A percentile compares a stretch with the other conserved stretches of the same genome.
These are phyloP conservation scores for Lepidurus arcticus DNA, from an alignment of 1,140 invertebrate genomes.

Conservation along the genomic window DNA sequence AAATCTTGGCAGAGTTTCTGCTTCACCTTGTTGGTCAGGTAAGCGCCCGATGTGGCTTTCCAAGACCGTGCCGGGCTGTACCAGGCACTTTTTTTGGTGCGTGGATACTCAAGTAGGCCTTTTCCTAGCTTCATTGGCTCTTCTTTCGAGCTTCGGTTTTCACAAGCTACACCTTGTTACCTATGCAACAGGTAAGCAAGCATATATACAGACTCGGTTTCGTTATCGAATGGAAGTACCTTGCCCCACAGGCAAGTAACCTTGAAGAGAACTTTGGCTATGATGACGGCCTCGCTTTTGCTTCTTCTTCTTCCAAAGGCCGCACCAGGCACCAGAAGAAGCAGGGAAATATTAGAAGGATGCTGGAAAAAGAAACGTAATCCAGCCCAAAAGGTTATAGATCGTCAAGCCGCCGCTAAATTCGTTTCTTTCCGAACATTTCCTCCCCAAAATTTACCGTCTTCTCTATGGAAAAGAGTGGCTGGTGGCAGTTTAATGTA, in stretches of 20 bases:
- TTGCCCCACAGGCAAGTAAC: slow-evolving; percentile 12
- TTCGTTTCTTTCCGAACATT: not conserved
- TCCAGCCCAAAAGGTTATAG: not conserved
- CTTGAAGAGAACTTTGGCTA: slow-evolving; percentile 6
- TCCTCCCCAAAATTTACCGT: not conserved
- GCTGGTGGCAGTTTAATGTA: not conserved
- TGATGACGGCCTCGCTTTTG: not conserved
- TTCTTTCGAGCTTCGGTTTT: not conserved
- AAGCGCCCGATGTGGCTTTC: not conserved
- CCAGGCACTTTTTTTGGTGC: not conserved
- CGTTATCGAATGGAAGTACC: not conserved
- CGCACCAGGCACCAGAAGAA: no score
- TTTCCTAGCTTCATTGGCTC: not conserved
- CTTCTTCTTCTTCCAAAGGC: not conserved
- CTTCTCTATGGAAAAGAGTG: not conserved
- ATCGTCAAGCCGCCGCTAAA: not conserved
- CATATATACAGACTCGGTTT: not conserved
- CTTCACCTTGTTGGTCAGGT: not conserved
- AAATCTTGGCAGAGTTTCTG: slow-evolving; percentile 1
- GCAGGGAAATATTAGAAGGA: not conserved
- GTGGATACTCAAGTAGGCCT: not conserved
- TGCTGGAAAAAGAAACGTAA: not conserved
- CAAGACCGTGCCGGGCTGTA: not conserved
- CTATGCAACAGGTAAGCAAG: slow-evolving; percentile 7
- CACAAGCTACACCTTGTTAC: not conserved